A percentile compares a stretch with the other conserved stretches of the same genome.
Evolutionary conservation across 2,113 vertebrate genomes (phyloP).

Genomic region (Apteryx mantelli): DNA sequence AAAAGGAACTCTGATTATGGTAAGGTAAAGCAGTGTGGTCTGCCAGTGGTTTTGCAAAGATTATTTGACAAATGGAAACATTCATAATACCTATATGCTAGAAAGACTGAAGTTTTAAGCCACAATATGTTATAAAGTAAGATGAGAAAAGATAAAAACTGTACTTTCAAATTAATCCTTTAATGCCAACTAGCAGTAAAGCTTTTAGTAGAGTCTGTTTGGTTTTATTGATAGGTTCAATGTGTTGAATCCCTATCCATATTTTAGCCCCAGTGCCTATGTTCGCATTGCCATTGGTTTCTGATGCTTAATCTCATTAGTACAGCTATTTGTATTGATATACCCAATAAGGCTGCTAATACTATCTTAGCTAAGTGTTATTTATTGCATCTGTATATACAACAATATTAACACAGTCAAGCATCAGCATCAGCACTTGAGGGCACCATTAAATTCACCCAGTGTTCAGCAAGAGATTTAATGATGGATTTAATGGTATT

Average conservation of each 20-base stretch:
- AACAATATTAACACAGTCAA: constrained; percentile 82
- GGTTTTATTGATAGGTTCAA: constrained; percentile 48
- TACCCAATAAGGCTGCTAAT: constrained; percentile 62
- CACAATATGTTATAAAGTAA: constrained; percentile 25
- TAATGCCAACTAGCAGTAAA: constrained; percentile 70
- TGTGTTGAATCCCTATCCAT: constrained; percentile 16
- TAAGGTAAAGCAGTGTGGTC: neutral
- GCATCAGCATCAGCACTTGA: constrained; percentile 73
- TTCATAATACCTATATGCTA: neutral
- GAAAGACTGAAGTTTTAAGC: constrained; percentile 29
- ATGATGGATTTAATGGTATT: constrained; percentile 82
- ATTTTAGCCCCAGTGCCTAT: constrained; percentile 51
- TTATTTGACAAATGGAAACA: neutral
- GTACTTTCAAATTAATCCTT: constrained; percentile 68
- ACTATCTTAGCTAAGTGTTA: constrained; percentile 79
- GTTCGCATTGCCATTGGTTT: constrained; percentile 47
- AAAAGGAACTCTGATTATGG: neutral
- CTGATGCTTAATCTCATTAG: constrained; percentile 77
- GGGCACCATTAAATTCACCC: constrained; percentile 81
- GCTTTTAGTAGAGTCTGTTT: constrained; percentile 57
- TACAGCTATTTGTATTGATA: constrained; percentile 74
- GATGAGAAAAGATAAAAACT: constrained; percentile 57
- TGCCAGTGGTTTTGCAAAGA: neutral
- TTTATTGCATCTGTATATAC: constrained; percentile 80
- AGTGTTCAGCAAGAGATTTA: constrained; percentile 79